Percentiles rank a stretch among this genome's conserved stretches.
These are phyloP conservation scores for Drosophila birchii DNA, from an alignment of 2,888 invertebrate species.

Conservation along the genomic window DNA sequence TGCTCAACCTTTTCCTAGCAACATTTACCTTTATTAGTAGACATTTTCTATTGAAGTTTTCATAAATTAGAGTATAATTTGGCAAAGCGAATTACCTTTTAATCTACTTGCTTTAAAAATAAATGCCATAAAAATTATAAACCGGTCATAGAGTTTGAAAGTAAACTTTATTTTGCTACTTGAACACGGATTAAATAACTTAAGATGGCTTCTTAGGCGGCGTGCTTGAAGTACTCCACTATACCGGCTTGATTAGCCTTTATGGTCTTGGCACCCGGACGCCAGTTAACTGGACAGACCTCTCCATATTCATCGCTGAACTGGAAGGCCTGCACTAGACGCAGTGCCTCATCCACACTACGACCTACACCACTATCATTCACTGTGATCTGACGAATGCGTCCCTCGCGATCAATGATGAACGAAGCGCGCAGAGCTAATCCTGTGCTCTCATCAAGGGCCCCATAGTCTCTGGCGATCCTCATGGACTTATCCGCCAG, in stretches of 20 bases:
- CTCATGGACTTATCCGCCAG: slow-evolving; percentile 94
- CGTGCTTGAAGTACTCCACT: slow-evolving; percentile 58
- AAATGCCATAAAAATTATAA: background rate
- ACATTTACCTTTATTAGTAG: background rate
- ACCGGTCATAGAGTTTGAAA: too few species aligned
- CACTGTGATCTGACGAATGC: slow-evolving; percentile 95
- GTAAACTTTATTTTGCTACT: slow-evolving; percentile 11
- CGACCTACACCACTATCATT: slow-evolving; percentile 98
- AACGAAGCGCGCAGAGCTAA: slow-evolving; percentile 96
- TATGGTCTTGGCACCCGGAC: slow-evolving; percentile 55
- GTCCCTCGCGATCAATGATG: slow-evolving; percentile 94
- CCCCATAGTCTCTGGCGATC: slow-evolving; percentile 94
- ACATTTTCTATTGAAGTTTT: too few species aligned
- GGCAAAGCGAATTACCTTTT: background rate
- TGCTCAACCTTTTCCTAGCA: background rate
- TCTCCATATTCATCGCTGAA: slow-evolving; percentile 96
- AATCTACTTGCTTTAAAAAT: background rate
- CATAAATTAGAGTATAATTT: too few species aligned
- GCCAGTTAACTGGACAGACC: slow-evolving; percentile 91
- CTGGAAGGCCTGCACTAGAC: slow-evolving; percentile 98
- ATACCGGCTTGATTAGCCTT: slow-evolving; percentile 31
- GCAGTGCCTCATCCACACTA: slow-evolving; percentile 94
- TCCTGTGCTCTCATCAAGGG: slow-evolving; percentile 95
- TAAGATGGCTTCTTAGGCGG: slow-evolving; percentile 19
- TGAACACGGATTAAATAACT: slow-evolving; percentile 26